Evolutionary conservation across 1,140 invertebrate genomes (phyloP).

Genomic region (Trichonephila inaurata): DNA sequence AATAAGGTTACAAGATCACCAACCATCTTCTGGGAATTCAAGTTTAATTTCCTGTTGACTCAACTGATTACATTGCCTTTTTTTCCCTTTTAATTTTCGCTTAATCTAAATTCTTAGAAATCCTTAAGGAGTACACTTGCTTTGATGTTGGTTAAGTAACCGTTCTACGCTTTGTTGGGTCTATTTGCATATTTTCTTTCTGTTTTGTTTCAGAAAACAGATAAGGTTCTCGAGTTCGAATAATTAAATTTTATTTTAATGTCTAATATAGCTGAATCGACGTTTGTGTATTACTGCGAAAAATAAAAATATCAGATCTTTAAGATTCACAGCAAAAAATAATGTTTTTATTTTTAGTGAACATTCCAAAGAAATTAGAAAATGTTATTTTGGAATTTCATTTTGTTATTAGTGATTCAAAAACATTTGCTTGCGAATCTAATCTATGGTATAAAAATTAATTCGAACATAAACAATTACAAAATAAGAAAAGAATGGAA

Average conservation of each 20-base stretch:
- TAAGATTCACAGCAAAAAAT: too few relatives aligned
- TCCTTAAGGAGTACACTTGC: neutral
- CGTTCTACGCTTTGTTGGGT: neutral
- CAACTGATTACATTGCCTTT: neutral
- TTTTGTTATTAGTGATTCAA: too few relatives aligned
- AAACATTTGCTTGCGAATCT: too few relatives aligned
- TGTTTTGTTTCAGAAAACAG: neutral
- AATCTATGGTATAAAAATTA: too few relatives aligned
- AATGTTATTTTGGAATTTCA: too few relatives aligned
- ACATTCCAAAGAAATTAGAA: too few relatives aligned
- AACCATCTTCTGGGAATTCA: neutral
- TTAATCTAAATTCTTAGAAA: neutral
- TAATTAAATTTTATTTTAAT: neutral
- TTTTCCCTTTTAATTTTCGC: neutral
- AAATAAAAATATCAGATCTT: too few relatives aligned
- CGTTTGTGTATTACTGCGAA: too few relatives aligned
- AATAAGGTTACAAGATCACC: neutral
- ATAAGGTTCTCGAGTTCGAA: neutral
- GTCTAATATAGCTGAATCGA: too few relatives aligned
- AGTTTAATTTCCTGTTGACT: constrained; percentile 7
- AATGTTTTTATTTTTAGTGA: too few relatives aligned
- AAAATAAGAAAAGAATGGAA: too few relatives aligned
- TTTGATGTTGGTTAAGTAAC: neutral
- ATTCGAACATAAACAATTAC: too few relatives aligned
- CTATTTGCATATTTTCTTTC: neutral